A percentile compares a stretch with the other conserved stretches of the same genome.
These are phyloP conservation scores for Limanda limanda DNA, from an alignment of 2,113 vertebrate species.

Conservation along the genomic window DNA sequence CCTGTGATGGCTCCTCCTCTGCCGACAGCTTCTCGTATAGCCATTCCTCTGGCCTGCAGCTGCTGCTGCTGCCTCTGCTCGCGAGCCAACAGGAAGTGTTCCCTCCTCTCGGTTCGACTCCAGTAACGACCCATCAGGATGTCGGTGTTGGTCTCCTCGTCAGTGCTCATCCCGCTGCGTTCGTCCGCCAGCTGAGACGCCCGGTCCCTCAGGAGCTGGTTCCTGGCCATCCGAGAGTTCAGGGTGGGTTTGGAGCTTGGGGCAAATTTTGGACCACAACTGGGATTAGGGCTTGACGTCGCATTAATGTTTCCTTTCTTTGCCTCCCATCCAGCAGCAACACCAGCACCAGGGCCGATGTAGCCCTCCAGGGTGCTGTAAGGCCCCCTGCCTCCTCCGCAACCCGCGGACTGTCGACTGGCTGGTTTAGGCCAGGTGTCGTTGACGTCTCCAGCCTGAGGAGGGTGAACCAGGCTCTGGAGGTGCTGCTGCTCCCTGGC, in stretches of 20 bases:
- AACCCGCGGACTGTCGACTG: constrained; percentile 64
- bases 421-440: constrained; percentile 84
- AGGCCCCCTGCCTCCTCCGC: constrained; percentile 65
- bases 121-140: constrained; percentile 80
- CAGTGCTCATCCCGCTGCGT: constrained; percentile 80
- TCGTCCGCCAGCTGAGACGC: constrained; percentile 79
- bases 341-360: constrained; percentile 29
- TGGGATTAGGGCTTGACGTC: constrained; percentile 38
- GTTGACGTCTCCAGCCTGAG: constrained; percentile 77
- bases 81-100: constrained; percentile 78
- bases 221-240: constrained; percentile 70
- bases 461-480: constrained; percentile 66
- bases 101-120: constrained; percentile 81
- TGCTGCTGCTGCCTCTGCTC: constrained; percentile 77
- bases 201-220: constrained; percentile 79
- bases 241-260: constrained; percentile 50
- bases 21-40: constrained; percentile 28
- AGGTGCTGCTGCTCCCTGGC: constrained; percentile 65
- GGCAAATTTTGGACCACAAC: constrained; percentile 43
- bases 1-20: constrained; percentile 17
- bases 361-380: constrained; percentile 82
- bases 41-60: constrained; percentile 58
- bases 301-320: constrained; percentile 48
- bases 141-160: constrained; percentile 78
- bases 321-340: constrained; percentile 34